A percentile compares a stretch with the other conserved stretches of the same genome.
Evolutionary conservation across 2,113 vertebrate species (phyloP).

Genomic region (Gorsachius goisagi): DNA sequence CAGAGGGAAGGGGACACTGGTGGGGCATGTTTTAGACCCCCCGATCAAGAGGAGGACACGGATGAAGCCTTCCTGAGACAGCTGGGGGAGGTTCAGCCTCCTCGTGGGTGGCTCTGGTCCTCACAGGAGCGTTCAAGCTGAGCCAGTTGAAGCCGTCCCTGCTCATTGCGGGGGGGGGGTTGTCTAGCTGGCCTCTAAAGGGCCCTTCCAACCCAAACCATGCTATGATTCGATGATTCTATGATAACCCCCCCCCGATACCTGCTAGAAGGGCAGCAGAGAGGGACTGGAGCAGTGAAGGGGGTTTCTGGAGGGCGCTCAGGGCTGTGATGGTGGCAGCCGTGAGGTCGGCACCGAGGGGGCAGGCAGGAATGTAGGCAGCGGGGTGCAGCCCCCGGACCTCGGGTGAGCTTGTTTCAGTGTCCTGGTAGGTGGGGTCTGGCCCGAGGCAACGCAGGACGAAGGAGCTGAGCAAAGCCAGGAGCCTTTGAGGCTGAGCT

Average conservation of each 20-base stretch:
- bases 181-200: background rate
- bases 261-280: background rate
- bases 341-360: too few species aligned
- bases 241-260: accelerated
- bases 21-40: background rate
- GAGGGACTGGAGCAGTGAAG: background rate
- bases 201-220: background rate
- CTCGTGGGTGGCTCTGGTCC: too few species aligned
- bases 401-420: accelerated
- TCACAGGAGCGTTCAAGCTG: accelerated
- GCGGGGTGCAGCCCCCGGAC: background rate
- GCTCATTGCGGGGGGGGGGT: background rate
- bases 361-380: background rate
- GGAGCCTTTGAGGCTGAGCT: background rate
- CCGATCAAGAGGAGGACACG: accelerated
- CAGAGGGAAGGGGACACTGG: accelerated
- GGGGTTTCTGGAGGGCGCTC: too few species aligned
- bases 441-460: accelerated
- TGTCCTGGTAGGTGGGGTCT: background rate
- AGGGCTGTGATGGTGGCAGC: too few species aligned
- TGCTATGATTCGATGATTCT: background rate
- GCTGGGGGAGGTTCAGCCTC: background rate
- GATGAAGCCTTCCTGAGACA: background rate
- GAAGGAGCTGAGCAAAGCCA: accelerated
- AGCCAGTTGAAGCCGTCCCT: background rate